Base-by-base conservation (phyloP, 2,113 vertebrate genomes). In the Recurvirostra avosetta region DNA sequence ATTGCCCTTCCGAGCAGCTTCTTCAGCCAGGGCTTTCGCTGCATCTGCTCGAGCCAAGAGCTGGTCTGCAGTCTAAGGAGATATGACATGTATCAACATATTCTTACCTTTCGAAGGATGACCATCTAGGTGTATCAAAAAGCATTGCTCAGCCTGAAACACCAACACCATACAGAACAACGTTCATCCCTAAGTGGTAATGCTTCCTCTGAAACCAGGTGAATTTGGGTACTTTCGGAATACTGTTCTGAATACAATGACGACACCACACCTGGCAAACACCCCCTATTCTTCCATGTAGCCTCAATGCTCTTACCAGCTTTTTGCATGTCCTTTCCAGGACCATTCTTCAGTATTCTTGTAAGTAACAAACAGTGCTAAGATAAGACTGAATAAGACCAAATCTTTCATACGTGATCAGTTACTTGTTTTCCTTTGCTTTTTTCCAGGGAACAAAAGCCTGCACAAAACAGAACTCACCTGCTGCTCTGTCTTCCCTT, bases 401-500 rank as follows among this genome's bases (percentile, higher is more conserved):
- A 74, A 47, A 63, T 29, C 8, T 74, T 71, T 74, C 18, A 1
- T 19, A 61, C 25, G 55, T 83, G 21, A 11, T 32, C 20, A 90
- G 25, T n/a, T 52, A 66, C 13, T 43, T 32, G 4, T 38, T 61
- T 79, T 40, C 8, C 2, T 59, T 62, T 26, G 1, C 40, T 20
- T 83, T 38, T 6, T 5, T 13, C 41, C 67, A 74, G 12, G 15
- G 30, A 88, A 66, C 12, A 95, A 89, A 72, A 94, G 36, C 25
- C 20, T 63, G n/a, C 36, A 65, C 55, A 66, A 49, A 75, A 52
- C 22, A 19, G 30, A 94, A 98, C 98, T n/a, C 43, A 99, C 99
- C 99, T 99, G 99, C 94, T 99, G 99, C 87, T 99, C 99, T 0
- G 98, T 99, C 92, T 99, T 99, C 19, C 99, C 99, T 80, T 99